Base-by-base conservation (phyloP, 2,797 vertebrate species). In the Typhlichthys subterraneus region DNA sequence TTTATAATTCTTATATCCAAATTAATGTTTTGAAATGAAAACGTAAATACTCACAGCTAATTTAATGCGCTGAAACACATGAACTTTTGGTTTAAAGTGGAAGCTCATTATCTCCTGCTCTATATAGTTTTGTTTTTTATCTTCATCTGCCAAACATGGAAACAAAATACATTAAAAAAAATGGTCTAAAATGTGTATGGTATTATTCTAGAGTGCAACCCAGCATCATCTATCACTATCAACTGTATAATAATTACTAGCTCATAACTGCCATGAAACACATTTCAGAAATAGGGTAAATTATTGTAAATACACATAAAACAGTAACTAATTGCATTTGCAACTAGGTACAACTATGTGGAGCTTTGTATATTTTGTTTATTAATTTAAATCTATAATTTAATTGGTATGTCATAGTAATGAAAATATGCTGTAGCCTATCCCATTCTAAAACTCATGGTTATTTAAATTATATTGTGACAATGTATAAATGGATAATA, bases 201-300 rank as follows among this genome's bases (percentile, higher is more conserved):
- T 11, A 31, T 15, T 23, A 42, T 61, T 49, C 52, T n/a, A 14
- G 51, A 57, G 45, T 48, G 15, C 47, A n/a, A 54, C 53, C 19
- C 59, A 51, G 2, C 23, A 15, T 31, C 54, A 29, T 9, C 29
- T 15, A 53, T 52, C 54, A 49, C 12, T 33, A 54, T 19, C 49
- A 31, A 19, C 9, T 38, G 19, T 17, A 9, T 45, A 5, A 50
- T 17, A 29, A 33, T 61, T 51, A 31, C 60, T 49, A 46, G 23
- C 13, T 38, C 11, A 23, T 50, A 48, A 63, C 62, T 14, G 15
- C 38, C 8, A 23, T 23, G 10, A 29, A 57, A 8, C 6, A 1
- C 13, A 65, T 15, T 11, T 11, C 48, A 29, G 48, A 53, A 48
- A 12, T 14, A 17, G 29, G 53, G 29, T 59, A 3, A 12, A 31